Evolutionary conservation across 2,113 vertebrate species (phyloP).

Genomic region (Myxocyprinus asiaticus): DNA sequence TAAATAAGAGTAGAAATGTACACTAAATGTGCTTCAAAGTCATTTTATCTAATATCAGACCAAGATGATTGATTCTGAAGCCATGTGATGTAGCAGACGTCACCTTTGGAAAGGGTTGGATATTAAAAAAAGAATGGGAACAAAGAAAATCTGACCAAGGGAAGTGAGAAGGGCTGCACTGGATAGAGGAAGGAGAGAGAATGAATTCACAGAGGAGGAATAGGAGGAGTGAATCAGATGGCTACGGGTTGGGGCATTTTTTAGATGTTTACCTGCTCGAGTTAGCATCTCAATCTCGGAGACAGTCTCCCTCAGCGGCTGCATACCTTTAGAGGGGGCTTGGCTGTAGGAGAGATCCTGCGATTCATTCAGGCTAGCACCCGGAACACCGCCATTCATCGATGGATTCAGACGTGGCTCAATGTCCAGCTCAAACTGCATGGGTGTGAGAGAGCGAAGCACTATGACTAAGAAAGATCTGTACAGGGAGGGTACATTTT

Average conservation of each 20-base stretch:
- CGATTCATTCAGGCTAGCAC: constrained; percentile 78
- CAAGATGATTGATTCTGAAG: not conserved
- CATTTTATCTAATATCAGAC: too few relatives aligned
- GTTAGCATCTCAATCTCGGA: constrained; percentile 80
- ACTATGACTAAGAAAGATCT: too few relatives aligned
- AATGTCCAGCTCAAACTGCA: constrained; percentile 92
- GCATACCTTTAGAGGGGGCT: constrained; percentile 86
- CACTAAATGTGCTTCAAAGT: too few relatives aligned
- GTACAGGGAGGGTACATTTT: not conserved
- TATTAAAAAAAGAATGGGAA: not conserved
- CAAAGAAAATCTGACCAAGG: not conserved
- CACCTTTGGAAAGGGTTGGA: not conserved
- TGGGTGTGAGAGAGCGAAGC: not conserved
- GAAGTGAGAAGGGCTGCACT: not conserved
- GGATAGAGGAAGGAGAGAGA: constrained; percentile 9
- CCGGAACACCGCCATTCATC: constrained; percentile 63
- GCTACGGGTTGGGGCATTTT: not conserved
- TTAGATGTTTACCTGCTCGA: constrained; percentile 73
- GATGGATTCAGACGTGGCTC: constrained; percentile 88
- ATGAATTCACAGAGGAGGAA: not conserved
- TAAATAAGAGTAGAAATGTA: too few relatives aligned
- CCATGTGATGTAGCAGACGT: not conserved
- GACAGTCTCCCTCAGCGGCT: constrained; percentile 75
- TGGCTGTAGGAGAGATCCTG: constrained; percentile 89
- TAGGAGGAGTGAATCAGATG: constrained; percentile 25